Evolutionary conservation across 2,797 vertebrate species (phyloP).

Genomic region (Adelosebastes latens): DNA sequence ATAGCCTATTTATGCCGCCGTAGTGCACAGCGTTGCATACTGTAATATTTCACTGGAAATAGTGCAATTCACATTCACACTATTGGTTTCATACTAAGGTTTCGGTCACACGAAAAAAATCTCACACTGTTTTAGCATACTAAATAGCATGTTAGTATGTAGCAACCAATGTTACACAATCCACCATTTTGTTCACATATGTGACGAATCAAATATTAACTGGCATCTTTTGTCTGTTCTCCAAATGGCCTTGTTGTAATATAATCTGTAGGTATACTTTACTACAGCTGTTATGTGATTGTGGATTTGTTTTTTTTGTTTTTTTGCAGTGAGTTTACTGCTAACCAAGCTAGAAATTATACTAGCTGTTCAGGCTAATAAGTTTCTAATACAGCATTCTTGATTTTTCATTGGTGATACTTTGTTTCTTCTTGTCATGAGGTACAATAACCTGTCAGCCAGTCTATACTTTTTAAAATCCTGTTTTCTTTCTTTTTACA

Average conservation of each 20-base stretch:
- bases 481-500: not conserved
- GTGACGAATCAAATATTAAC: not conserved
- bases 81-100: too few species aligned
- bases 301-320: too few species aligned
- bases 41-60: too few species aligned
- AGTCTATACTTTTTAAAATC: not conserved
- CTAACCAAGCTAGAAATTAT: not conserved
- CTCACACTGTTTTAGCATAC: too few species aligned
- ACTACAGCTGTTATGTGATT: too few species aligned
- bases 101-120: too few species aligned
- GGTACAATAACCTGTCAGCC: not conserved
- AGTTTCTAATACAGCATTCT: not conserved
- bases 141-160: too few species aligned
- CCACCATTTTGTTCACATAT: too few species aligned
- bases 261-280: not conserved
- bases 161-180: too few species aligned
- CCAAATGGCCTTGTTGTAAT: not conserved
- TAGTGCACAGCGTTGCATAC: too few species aligned
- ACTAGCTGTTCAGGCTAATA: not conserved
- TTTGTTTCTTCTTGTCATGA: not conserved
- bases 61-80: too few species aligned
- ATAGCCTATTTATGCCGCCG: accelerated
- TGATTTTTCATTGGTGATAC: too few species aligned
- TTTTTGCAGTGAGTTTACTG: not conserved
- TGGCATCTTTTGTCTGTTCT: not conserved